Percentiles rank a stretch among this genome's conserved stretches.
Evolutionary conservation across 2,888 invertebrate genomes (phyloP).

Genomic region (Labia minor): DNA sequence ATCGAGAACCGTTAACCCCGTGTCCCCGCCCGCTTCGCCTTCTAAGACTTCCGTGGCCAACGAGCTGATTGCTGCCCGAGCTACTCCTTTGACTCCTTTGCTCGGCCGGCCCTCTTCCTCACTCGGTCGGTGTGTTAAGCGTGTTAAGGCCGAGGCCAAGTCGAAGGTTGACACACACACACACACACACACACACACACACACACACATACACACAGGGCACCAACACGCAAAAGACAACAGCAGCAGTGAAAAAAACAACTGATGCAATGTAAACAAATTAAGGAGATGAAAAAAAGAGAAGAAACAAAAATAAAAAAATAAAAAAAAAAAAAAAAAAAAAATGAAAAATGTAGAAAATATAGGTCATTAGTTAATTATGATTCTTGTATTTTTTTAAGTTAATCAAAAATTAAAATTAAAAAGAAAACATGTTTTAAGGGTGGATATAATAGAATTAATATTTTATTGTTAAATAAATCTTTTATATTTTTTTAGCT

Average conservation of each 20-base stretch:
- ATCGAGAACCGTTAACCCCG: conserved; percentile 1
- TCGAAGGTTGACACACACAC: background rate
- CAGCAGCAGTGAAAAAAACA: background rate
- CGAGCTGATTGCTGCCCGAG: background rate
- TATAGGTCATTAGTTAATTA: background rate
- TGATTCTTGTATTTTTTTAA: no score
- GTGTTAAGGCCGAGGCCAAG: conserved; percentile 13
- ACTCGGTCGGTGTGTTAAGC: conserved; percentile 1
- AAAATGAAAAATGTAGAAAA: background rate
- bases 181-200: conserved; percentile 8
- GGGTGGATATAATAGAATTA: no score
- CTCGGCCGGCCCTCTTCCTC: background rate
- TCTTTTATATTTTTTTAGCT: no score
- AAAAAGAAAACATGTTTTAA: no score
- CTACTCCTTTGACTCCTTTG: background rate
- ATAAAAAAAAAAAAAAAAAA: background rate
- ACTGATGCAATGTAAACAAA: background rate
- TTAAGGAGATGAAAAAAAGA: background rate
- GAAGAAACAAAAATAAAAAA: background rate
- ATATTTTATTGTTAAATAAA: no score
- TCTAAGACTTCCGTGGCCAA: background rate
- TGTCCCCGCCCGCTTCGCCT: background rate
- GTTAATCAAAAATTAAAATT: no score
- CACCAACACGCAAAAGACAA: background rate
- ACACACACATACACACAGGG: background rate